These are phyloP conservation scores for Gymnocephalus cernua DNA, from an alignment of 2,113 vertebrate species.

Conservation along the genomic window DNA sequence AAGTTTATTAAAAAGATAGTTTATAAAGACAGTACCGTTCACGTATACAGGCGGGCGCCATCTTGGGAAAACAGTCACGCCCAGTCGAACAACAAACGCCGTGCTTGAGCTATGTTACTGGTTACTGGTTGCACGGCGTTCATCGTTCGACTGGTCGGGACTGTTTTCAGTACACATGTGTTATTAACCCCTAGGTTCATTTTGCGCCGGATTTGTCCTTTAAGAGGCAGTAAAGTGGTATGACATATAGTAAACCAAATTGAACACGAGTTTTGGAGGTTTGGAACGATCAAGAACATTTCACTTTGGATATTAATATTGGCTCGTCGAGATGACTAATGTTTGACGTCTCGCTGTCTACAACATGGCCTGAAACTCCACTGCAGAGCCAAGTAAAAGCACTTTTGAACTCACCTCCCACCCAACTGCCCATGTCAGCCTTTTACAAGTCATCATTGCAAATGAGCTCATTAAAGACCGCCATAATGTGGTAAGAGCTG, in stretches of 20 bases:
- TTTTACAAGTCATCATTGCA: conserved; percentile 44
- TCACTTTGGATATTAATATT: conserved; percentile 18
- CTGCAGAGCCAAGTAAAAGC: conserved; percentile 20
- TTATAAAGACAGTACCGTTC: too few relatives aligned
- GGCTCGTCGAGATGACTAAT: not conserved
- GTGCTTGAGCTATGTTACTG: too few relatives aligned
- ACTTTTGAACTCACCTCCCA: conserved; percentile 33
- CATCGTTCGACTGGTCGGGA: too few relatives aligned
- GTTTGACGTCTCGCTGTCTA: conserved; percentile 18
- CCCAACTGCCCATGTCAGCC: conserved; percentile 1
- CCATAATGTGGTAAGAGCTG: conserved; percentile 4
- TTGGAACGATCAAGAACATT: conserved; percentile 15
- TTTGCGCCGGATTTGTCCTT: too few relatives aligned
- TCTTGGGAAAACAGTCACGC: too few relatives aligned
- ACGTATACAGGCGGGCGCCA: too few relatives aligned
- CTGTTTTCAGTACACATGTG: too few relatives aligned
- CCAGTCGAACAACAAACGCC: too few relatives aligned
- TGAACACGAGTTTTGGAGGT: not conserved
- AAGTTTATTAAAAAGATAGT: too few relatives aligned
- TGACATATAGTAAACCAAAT: not conserved
- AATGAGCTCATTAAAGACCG: conserved; percentile 21
- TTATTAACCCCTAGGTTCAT: too few relatives aligned
- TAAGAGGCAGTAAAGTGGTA: not conserved
- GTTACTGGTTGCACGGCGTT: too few relatives aligned
- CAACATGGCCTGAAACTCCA: not conserved